Percentiles rank a stretch among this genome's conserved stretches.
Evolutionary conservation across 1,140 invertebrate genomes (phyloP).

Genomic region (Agrypnia vestita): DNA sequence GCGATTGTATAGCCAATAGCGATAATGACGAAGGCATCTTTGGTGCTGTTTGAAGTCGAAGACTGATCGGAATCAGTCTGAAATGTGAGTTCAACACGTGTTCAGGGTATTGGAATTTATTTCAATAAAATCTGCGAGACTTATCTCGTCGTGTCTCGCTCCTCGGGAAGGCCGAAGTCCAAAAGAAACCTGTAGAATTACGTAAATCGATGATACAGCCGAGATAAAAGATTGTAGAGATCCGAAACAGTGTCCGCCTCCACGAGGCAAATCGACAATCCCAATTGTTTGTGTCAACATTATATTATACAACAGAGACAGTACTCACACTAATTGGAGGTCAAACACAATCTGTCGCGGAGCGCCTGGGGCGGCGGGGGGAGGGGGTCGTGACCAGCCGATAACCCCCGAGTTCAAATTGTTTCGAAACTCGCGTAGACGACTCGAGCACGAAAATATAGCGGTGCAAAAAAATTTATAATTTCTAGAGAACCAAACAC

Average conservation of each 20-base stretch:
- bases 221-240: no score
- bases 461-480: neutral
- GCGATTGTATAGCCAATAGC: no score
- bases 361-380: neutral
- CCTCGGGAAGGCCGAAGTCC: no score
- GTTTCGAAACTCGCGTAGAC: conserved; percentile 24
- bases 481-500: neutral
- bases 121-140: no score
- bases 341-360: conserved; percentile 23
- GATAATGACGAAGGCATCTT: no score
- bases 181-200: no score
- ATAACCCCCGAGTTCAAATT: conserved; percentile 43
- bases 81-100: no score
- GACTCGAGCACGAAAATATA: neutral
- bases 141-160: no score
- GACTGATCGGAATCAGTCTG: no score
- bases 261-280: conserved; percentile 27
- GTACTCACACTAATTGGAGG: conserved; percentile 42
- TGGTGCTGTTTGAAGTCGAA: no score
- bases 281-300: conserved; percentile 36
- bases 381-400: conserved; percentile 22
- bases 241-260: neutral
- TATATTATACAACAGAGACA: conserved; percentile 32
- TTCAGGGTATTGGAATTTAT: no score
- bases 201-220: no score